phyloP scores from a whole-genome alignment of 2,888 invertebrate species.

The Choristoneura rosaceana region DNA sequence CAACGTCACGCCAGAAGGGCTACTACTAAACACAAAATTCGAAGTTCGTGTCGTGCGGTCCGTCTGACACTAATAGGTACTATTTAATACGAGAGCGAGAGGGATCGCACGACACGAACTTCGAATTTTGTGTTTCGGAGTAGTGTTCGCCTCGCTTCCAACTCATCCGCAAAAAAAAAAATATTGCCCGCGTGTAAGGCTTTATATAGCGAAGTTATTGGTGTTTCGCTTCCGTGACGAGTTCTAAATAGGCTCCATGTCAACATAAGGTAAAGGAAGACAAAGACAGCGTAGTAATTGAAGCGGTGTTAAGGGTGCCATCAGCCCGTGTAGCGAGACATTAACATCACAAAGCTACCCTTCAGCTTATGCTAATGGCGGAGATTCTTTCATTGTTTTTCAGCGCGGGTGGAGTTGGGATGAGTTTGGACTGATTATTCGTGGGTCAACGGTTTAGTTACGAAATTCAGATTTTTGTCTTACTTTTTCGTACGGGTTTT shows the following conservation, averaged over 20 bases:
- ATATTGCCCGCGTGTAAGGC: neutral
- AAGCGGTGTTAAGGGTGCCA: constrained; percentile 51
- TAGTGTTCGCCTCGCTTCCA: too few relatives aligned
- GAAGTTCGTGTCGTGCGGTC: too few relatives aligned
- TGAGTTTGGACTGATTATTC: constrained; percentile 34
- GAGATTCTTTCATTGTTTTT: constrained; percentile 40
- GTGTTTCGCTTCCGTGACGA: neutral
- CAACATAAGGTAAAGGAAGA: constrained; percentile 27
- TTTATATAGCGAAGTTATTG: neutral
- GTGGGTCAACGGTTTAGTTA: neutral
- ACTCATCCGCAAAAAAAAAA: too few relatives aligned
- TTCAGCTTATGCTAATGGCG: constrained; percentile 49
- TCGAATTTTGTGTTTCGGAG: too few relatives aligned
- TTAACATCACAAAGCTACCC: constrained; percentile 52
- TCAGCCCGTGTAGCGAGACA: constrained; percentile 46
- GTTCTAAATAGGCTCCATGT: constrained; percentile 28
- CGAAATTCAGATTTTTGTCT: neutral
- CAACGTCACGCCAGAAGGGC: too few relatives aligned
- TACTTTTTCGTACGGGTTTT: neutral
- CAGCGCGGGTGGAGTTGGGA: constrained; percentile 25
- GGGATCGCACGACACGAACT: too few relatives aligned
- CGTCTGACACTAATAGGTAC: too few relatives aligned
- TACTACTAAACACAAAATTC: too few relatives aligned
- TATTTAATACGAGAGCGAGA: too few relatives aligned
- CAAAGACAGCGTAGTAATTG: constrained; percentile 48